phyloP scores from a whole-genome alignment of 2,113 vertebrate genomes.

The Callospermophilus lateralis region DNA sequence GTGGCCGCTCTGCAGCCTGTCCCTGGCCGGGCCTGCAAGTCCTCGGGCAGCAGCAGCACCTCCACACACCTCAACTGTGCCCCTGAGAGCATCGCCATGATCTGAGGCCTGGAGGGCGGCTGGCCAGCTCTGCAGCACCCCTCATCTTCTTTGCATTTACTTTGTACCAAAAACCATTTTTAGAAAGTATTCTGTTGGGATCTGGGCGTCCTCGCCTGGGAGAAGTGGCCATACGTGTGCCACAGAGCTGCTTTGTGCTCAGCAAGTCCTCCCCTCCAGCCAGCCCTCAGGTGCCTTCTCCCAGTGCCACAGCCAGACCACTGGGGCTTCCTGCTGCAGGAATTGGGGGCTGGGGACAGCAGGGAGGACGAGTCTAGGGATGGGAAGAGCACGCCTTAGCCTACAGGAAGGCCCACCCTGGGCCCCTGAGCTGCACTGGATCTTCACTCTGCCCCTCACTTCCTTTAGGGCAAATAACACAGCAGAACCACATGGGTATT shows the following conservation, averaged over 20 bases:
- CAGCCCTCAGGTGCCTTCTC: constrained; percentile 81
- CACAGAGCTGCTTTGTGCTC: constrained; percentile 19
- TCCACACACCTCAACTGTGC: constrained; percentile 96
- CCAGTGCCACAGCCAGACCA: constrained; percentile 70
- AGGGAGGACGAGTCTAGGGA: not conserved
- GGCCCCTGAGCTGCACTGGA: constrained; percentile 57
- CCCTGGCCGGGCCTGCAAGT: constrained; percentile 91
- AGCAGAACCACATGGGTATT: constrained; percentile 81
- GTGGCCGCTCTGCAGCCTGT: constrained; percentile 91
- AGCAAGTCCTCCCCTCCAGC: constrained; percentile 69
- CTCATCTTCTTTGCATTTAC: constrained; percentile 41
- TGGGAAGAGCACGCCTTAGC: constrained; percentile 47
- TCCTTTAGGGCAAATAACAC: constrained; percentile 81
- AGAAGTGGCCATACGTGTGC: not conserved
- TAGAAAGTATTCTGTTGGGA: constrained; percentile 66
- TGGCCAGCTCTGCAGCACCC: not conserved
- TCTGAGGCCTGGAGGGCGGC: constrained; percentile 79
- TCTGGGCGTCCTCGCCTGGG: not conserved
- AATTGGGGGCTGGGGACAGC: constrained; percentile 73
- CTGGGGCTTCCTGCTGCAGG: constrained; percentile 82
- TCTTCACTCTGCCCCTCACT: constrained; percentile 72
- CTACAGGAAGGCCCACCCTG: constrained; percentile 22
- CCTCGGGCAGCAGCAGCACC: constrained; percentile 93
- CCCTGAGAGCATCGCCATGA: constrained; percentile 94
- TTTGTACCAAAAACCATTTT: constrained; percentile 83